Evolutionary conservation across 2,797 vertebrate species (phyloP).

Genomic region (Petrocephalus schoutedeni): DNA sequence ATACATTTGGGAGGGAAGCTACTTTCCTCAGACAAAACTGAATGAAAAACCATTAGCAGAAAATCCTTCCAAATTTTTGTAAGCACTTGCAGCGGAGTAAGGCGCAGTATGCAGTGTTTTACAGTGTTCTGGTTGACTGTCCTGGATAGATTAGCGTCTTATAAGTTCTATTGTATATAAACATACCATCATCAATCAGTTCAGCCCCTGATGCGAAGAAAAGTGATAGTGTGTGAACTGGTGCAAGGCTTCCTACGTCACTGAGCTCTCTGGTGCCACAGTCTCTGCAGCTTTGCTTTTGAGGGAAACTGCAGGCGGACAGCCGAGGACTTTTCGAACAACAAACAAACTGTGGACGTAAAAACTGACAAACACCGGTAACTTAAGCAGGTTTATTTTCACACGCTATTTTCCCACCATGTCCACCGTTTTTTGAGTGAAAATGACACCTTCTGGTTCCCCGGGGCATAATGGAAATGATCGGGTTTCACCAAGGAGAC

Average conservation of each 20-base stretch:
- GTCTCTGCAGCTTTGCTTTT: constrained; percentile 1
- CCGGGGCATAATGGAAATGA: constrained; percentile 20
- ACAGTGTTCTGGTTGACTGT: too few species aligned
- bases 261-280: background rate
- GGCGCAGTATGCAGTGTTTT: too few species aligned
- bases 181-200: background rate
- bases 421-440: background rate
- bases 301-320: background rate
- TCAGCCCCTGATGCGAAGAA: background rate
- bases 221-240: background rate
- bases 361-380: background rate
- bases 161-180: background rate
- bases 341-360: background rate
- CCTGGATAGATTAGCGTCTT: too few species aligned
- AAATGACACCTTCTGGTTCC: constrained; percentile 16
- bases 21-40: too few species aligned
- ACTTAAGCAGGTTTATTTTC: background rate
- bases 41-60: too few species aligned
- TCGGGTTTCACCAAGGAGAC: constrained; percentile 20
- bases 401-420: background rate
- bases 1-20: too few species aligned
- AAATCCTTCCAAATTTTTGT: too few species aligned
- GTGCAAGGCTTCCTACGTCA: background rate
- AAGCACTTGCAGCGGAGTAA: too few species aligned
- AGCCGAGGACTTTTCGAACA: background rate